Evolutionary conservation across 2,113 vertebrate species (phyloP), one percentile per base, ranked within the genome.

Genomic region (Pithys albifrons): DNA sequence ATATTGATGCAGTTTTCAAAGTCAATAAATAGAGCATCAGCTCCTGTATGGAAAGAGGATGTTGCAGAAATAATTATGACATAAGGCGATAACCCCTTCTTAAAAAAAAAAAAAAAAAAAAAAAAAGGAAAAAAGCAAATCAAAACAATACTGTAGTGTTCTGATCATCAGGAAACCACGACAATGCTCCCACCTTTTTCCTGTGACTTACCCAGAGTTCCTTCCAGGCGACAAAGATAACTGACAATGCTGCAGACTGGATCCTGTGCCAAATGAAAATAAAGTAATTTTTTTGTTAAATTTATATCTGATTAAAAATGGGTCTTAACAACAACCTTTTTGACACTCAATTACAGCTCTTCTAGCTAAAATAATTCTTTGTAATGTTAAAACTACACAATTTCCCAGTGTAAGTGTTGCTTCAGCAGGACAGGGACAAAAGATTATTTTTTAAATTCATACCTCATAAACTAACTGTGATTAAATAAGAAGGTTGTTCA

Each of bases 161-260:
- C 96, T 91, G 96, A 97, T 98, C 98, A 97, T 98, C 99, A 99
- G 99, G 99, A 99, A 99, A 98, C 98, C 92, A 27, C 89, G 97
- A 99, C 98, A 99, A 99, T 99, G 97, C 98, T 98, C 98, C 98
- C 99, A 99, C 98, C 99, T 99, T 99, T 99, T 99, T 99, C 99
- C 99, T 99, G 99, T 98, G 97, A 97, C 98, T 99, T 98, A 98
- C 98, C 98, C 98, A 96, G 87, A 97, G 98, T 99, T 99, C 99
- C 99, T 99, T 99, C 98, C 99, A 98, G 98, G 98, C 98, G 73
- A 97, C 97, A 96, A 96, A 98, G 99, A 99, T 99, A 99, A 98
- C 98, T 95, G 93, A 98, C 98, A 98, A 97, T 89, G 74, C 77
- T 84, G 64, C 14, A 65, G 91, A 74, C 94, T 49, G 43, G 92